Evolutionary conservation across 2,797 vertebrate species (phyloP), one percentile per base, ranked within the genome.

Genomic region (Lycodopsis pacificus): DNA sequence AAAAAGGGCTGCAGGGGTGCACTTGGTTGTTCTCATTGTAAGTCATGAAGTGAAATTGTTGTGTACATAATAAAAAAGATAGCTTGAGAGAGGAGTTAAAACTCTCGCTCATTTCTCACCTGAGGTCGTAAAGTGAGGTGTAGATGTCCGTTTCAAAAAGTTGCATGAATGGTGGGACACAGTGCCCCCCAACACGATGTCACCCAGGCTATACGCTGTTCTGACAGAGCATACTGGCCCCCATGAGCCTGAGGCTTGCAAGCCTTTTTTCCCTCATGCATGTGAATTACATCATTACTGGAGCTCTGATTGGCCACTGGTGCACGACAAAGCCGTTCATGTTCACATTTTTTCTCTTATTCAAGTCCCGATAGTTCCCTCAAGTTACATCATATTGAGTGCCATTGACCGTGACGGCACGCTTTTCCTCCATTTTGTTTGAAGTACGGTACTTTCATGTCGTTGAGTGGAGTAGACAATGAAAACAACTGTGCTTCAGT

Each of bases 401-500:
- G 59, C 36, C 9, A 19, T 63, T 67, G 59, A 32, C 59, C 8
- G 11, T 49, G 34, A 44, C 36, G 1, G 15, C 48, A 36, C 22
- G 27, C 36, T 32, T 46, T 67, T 48, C 34, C 51, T 62, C 30
- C 22, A 22, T 58, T 79, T 58, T 51, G 20, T 75, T 68, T 69
- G 38, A 72, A 67, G 57, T 38, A 2, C 5, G 3, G 19, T 48
- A 27, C 42, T 58, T 76, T 71, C 49, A 32, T 59, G 27, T n/a
- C 25, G 42, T 34, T 64, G 27, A 69, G 30, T 48, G 34, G 58
- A 68, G 58, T 17, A 46, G 46, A 73, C 76, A 79, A 64, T 36
- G 19, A 71, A 78, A 79, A 27, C 46, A 56, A 51, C 53, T 40
- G 49, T 19, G 49, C 53, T 62, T 62, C 38, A 64, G 56, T 48